Evolutionary conservation across 92 coral and sea anemone species (phyloP).

Genomic region (Muricea muricata): DNA sequence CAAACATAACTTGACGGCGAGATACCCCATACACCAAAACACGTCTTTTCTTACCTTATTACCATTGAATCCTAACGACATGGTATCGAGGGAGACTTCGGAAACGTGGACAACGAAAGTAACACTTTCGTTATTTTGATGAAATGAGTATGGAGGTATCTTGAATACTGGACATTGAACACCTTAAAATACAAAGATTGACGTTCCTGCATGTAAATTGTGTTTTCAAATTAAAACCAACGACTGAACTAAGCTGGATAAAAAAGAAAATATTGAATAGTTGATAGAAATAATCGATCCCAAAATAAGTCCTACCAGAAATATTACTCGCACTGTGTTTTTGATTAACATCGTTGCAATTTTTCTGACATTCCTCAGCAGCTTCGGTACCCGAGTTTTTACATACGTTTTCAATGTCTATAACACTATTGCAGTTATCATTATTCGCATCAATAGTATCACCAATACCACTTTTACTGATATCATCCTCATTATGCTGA

Average conservation of each 20-base stretch:
- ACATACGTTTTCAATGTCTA: not conserved
- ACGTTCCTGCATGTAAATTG: not conserved
- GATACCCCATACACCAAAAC: too few species aligned
- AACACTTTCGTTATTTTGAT: conserved; percentile 78
- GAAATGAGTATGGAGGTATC: conserved; percentile 82
- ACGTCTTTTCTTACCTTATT: conserved; percentile 80
- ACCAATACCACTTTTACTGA: not conserved
- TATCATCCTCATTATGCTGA: not conserved
- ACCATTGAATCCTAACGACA: conserved; percentile 86
- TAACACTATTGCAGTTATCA: not conserved
- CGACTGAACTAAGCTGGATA: too few species aligned
- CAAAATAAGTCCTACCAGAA: too few species aligned
- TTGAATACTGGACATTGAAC: conserved; percentile 85
- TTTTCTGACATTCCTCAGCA: not conserved
- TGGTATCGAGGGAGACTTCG: conserved; percentile 74
- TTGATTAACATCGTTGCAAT: not conserved
- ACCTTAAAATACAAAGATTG: conserved; percentile 36
- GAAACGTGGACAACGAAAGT: conserved; percentile 76
- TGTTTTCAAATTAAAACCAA: too few species aligned
- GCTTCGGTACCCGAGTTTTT: not conserved
- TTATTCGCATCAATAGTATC: not conserved
- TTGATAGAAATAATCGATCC: too few species aligned
- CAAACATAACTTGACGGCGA: too few species aligned
- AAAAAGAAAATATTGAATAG: too few species aligned
- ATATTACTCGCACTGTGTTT: conserved; percentile 40